Conservation (phyloP, 2,113 vertebrate genomes). For the Dendrocopos noguchii region DNA sequence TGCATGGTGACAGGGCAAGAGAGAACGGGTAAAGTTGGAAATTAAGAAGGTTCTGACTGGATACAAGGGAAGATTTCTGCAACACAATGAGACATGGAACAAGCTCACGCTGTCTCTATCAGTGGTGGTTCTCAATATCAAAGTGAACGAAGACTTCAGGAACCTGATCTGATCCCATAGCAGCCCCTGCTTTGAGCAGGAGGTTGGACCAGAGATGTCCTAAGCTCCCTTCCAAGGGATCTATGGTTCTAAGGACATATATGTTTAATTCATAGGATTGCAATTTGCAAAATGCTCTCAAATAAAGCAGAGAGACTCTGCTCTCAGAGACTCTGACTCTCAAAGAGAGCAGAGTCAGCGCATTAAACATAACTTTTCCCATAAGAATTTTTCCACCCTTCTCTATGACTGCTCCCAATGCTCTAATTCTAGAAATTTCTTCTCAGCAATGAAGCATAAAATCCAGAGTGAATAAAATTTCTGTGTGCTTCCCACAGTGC, state of each 20-base stretch:
- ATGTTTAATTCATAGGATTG: neutral
- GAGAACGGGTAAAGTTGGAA: neutral
- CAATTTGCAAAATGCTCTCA: neutral
- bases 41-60: neutral
- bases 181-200: neutral
- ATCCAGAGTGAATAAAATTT: neutral
- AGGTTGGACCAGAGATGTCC: neutral
- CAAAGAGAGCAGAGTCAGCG: neutral
- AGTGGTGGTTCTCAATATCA: neutral
- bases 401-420: neutral
- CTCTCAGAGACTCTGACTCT: no score
- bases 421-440: neutral
- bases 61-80: neutral
- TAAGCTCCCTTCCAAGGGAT: neutral
- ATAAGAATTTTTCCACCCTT: neutral
- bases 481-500: neutral
- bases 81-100: neutral
- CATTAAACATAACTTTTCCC: neutral
- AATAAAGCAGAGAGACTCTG: neutral
- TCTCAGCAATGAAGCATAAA: neutral
- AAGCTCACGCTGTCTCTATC: neutral
- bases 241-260: neutral
- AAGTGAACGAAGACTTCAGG: neutral
- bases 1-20: neutral
- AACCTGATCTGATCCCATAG: neutral